Evolutionary conservation across 2,888 invertebrate species (phyloP).

Genomic region (Fragum fragum): DNA sequence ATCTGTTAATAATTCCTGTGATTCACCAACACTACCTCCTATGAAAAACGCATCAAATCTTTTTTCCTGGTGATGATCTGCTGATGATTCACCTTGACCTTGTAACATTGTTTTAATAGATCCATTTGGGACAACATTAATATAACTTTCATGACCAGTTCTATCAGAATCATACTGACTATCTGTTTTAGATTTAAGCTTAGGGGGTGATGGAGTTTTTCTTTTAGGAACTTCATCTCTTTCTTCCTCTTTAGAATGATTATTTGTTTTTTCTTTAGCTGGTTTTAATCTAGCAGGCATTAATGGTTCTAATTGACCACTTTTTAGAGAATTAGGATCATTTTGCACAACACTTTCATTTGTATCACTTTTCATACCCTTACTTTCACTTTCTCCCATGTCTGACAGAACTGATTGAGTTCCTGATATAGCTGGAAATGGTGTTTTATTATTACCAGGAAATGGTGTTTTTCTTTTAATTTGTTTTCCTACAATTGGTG

Average conservation of each 20-base stretch:
- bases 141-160: slow-evolving; percentile 53
- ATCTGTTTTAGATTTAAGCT: slow-evolving; percentile 61
- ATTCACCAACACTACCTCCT: slow-evolving; percentile 54
- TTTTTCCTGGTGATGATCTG: slow-evolving; percentile 21
- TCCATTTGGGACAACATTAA: slow-evolving; percentile 44
- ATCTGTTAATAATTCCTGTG: slow-evolving; percentile 41
- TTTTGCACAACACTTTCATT: slow-evolving; percentile 12
- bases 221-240: slow-evolving; percentile 87
- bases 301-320: slow-evolving; percentile 88
- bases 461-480: slow-evolving; percentile 41
- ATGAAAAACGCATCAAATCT: slow-evolving; percentile 66
- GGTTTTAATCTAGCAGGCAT: slow-evolving; percentile 89
- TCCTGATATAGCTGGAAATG: neutral
- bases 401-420: neutral
- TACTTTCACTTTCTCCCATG: neutral
- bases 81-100: slow-evolving; percentile 13
- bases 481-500: slow-evolving; percentile 38
- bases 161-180: slow-evolving; percentile 53
- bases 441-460: slow-evolving; percentile 52
- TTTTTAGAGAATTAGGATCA: neutral
- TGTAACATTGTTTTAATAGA: slow-evolving; percentile 30
- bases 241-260: slow-evolving; percentile 91
- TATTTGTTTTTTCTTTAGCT: slow-evolving; percentile 90
- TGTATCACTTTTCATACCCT: slow-evolving; percentile 15
- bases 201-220: slow-evolving; percentile 69